These are phyloP conservation scores for Euglossa dilemma DNA, from an alignment of 1,140 invertebrate species.

Conservation along the genomic window DNA sequence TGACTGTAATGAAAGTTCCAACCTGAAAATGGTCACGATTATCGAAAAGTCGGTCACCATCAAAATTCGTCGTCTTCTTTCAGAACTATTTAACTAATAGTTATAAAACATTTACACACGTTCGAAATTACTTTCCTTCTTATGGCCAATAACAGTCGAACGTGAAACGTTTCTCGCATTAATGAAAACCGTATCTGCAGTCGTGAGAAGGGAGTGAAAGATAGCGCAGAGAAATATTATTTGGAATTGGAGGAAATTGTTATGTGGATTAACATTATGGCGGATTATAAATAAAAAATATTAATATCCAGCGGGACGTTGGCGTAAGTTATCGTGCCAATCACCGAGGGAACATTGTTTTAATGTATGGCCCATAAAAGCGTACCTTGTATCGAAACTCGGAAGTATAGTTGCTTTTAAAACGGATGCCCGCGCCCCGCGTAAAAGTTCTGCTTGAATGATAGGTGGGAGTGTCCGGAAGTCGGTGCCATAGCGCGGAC, in stretches of 20 bases:
- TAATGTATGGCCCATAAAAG: constrained; percentile 10
- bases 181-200: no score
- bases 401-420: constrained; percentile 54
- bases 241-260: background rate
- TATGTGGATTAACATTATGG: background rate
- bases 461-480: constrained; percentile 57
- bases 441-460: constrained; percentile 51
- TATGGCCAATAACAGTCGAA: no score
- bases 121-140: no score
- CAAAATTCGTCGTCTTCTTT: no score
- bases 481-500: constrained; percentile 31
- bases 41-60: no score
- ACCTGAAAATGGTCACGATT: no score
- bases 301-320: background rate
- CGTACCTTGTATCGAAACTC: constrained; percentile 40
- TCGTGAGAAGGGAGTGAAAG: background rate
- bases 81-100: background rate
- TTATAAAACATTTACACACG: no score
- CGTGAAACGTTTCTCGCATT: no score
- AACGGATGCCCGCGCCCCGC: constrained; percentile 39
- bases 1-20: no score
- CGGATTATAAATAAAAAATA: background rate
- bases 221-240: background rate
- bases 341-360: constrained; percentile 5
- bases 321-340: background rate